These are phyloP conservation scores for Gerris buenoi DNA, from an alignment of 1,140 invertebrate species.

Conservation along the genomic window DNA sequence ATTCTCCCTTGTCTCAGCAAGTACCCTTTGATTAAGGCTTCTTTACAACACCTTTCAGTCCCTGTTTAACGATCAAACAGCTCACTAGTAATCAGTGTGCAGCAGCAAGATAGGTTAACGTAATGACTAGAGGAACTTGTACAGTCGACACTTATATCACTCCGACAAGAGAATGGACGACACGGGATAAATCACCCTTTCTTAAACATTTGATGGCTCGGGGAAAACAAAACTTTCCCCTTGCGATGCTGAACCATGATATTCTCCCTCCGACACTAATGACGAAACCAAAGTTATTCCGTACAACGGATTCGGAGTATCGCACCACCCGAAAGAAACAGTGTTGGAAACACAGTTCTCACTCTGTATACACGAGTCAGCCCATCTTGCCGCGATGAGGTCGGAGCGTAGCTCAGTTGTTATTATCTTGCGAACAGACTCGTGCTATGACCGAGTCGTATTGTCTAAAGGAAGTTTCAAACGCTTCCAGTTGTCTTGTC, in stretches of 20 bases:
- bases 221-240: too few species aligned
- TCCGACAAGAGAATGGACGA: background rate
- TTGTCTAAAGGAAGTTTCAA: slow-evolving; percentile 53
- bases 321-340: too few species aligned
- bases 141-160: background rate
- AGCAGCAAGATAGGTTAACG: background rate
- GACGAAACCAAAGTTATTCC: too few species aligned
- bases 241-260: too few species aligned
- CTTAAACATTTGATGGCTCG: too few species aligned
- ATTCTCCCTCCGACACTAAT: too few species aligned
- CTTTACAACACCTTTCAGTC: background rate
- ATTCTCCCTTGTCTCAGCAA: too few species aligned
- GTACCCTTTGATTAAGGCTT: too few species aligned
- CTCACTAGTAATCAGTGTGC: background rate
- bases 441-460: slow-evolving; percentile 56
- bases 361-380: background rate
- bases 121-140: background rate
- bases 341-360: background rate
- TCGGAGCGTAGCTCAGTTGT: slow-evolving; percentile 5
- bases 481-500: slow-evolving; percentile 52
- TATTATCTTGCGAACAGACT: slow-evolving; percentile 39
- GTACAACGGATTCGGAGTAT: too few species aligned
- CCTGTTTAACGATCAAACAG: background rate
- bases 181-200: too few species aligned
- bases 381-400: background rate